These are phyloP conservation scores for Xiphophorus couchianus DNA, from an alignment of 2,113 vertebrate genomes.

Conservation along the genomic window DNA sequence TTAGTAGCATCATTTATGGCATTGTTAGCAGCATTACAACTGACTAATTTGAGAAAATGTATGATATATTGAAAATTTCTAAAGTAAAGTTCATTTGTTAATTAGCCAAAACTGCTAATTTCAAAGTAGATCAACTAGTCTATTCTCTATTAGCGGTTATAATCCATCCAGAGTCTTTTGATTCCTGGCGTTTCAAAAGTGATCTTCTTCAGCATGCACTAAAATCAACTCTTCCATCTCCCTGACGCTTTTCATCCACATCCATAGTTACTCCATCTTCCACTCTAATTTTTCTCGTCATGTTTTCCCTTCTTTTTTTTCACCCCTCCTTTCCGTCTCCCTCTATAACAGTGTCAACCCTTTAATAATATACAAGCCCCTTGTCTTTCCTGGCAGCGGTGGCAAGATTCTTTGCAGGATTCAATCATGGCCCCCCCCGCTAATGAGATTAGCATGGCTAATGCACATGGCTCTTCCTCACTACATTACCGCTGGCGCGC, in stretches of 20 bases:
- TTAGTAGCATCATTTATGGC: no score
- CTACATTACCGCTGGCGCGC: slow-evolving; percentile 3
- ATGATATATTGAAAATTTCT: no score
- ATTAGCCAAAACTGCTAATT: no score
- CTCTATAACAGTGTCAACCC: slow-evolving; percentile 37
- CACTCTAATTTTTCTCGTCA: neutral
- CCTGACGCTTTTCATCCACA: neutral
- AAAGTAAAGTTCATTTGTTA: no score
- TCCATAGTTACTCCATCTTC: neutral
- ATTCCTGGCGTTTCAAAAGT: neutral
- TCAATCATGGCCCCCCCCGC: slow-evolving; percentile 55
- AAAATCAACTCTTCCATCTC: neutral
- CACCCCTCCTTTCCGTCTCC: slow-evolving; percentile 6
- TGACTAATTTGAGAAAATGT: no score
- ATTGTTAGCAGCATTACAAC: no score
- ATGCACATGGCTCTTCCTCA: slow-evolving; percentile 48
- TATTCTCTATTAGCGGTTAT: neutral
- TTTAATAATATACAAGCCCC: slow-evolving; percentile 69
- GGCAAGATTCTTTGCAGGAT: slow-evolving; percentile 64
- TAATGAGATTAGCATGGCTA: slow-evolving; percentile 74
- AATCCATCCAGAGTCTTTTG: neutral
- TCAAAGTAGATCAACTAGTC: neutral
- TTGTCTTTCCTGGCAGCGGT: slow-evolving; percentile 48
- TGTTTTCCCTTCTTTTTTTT: slow-evolving; percentile 5
- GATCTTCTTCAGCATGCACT: neutral